Percentiles rank a stretch among this genome's conserved stretches.
These are phyloP conservation scores for Ailuropoda melanoleuca DNA, from an alignment of 2,113 vertebrate species.

Conservation along the genomic window DNA sequence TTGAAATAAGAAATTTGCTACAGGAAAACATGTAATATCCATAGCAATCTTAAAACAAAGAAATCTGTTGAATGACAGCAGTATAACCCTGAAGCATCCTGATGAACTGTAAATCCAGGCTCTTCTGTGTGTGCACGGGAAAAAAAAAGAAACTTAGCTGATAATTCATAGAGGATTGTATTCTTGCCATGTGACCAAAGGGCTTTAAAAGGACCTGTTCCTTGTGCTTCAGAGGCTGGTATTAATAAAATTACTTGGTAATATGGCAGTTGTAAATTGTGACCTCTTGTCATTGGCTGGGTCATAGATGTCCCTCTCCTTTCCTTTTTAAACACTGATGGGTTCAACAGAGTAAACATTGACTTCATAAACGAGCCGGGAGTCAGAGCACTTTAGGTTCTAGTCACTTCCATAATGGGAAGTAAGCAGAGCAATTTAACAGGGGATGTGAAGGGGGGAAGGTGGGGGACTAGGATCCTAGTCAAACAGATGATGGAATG, in stretches of 20 bases:
- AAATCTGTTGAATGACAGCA: slow-evolving; percentile 39
- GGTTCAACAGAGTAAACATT: slow-evolving; percentile 55
- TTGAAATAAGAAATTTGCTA: slow-evolving; percentile 30
- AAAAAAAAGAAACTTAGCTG: neutral
- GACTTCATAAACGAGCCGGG: slow-evolving; percentile 60
- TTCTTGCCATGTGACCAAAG: neutral
- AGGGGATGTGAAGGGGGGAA: neutral
- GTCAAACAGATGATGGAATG: slow-evolving; percentile 42
- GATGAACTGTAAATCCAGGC: neutral
- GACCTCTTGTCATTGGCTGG: slow-evolving; percentile 44
- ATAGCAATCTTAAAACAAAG: slow-evolving; percentile 44
- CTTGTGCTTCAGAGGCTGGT: slow-evolving; percentile 26
- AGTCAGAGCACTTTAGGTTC: slow-evolving; percentile 29
- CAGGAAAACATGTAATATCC: slow-evolving; percentile 9
- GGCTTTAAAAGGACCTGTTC: slow-evolving; percentile 17
- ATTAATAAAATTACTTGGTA: slow-evolving; percentile 66
- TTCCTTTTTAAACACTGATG: slow-evolving; percentile 59
- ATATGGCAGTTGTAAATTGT: slow-evolving; percentile 58
- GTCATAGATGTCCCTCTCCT: slow-evolving; percentile 53
- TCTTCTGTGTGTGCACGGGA: neutral
- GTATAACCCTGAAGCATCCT: neutral
- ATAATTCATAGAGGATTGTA: neutral
- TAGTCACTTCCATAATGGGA: slow-evolving; percentile 17
- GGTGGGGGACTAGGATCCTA: neutral
- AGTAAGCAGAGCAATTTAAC: slow-evolving; percentile 44